Base-by-base conservation (phyloP, 2,113 vertebrate species). In the Tachysurus vachellii region DNA sequence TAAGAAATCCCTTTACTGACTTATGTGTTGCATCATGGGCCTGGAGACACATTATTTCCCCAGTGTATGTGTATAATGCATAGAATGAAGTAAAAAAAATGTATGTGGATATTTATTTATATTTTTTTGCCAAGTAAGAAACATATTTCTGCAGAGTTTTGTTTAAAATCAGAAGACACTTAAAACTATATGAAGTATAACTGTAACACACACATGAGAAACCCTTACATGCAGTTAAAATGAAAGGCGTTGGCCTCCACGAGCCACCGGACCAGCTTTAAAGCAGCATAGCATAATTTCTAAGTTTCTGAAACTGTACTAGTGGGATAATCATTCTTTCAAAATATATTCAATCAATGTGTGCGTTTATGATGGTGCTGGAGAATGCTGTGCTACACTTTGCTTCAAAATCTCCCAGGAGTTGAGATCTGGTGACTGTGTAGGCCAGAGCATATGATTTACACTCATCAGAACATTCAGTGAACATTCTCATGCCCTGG, bases 1-100 rank as follows among this genome's bases (percentile, higher is more conserved):
- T 61, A 61, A 81, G 56, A 81, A 81, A 81, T 61, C 75, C 75
- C 47, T 53, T 54, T 79, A 61, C 79, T 81, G 56, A 61, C 79
- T 42, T 81, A 61, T 80, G 54, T 57, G 77, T 59, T 80, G 28
- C 77, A 36, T 80, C 53, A 80, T 17, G 56, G 31, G 56, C 56
- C 79, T 61, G 31, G 56, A 61, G 79, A 81, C 31, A 61, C 36
- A 8, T 7, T 44, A 61, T 44, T 61, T 61, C 56, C 21, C 5
- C 73, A 28, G 50, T 26, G 31, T 8, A 23, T 44, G 19, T 57
- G 31, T 26, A 26, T 61, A 81, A 81, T 81, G 31, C 57, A 81
- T 26, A 23, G 36, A 81, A 61, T 13, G 54, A 36, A 28, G 21
- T 36, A 19, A 57, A 80, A 36, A 21, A 76, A n/a, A 50, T 36